A percentile compares a stretch with the other conserved stretches of the same genome.
Evolutionary conservation across 2,888 invertebrate species (phyloP).

Genomic region (Dinocampus coccinellae): DNA sequence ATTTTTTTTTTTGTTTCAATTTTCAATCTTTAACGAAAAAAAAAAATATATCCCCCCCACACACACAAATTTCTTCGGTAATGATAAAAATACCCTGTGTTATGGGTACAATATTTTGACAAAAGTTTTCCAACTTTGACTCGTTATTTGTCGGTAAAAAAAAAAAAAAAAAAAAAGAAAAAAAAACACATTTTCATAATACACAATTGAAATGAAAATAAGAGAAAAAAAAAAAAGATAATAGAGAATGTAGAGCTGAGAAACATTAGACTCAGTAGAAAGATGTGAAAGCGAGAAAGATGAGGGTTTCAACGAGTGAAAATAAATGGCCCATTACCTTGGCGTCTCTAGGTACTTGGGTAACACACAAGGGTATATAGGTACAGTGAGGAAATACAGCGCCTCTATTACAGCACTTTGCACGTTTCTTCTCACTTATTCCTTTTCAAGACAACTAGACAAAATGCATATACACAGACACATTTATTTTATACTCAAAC

Average conservation of each 20-base stretch:
- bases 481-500: not conserved
- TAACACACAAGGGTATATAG: constrained; percentile 26
- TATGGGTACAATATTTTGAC: not conserved
- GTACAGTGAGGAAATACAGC: not conserved
- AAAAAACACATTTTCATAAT: constrained; percentile 14
- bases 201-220: not conserved
- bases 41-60: constrained; percentile 7
- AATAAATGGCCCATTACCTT: constrained; percentile 58
- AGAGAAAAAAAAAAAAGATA: constrained; percentile 39
- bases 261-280: constrained; percentile 57
- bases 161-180: constrained; percentile 41
- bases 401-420: constrained; percentile 22
- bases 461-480: not conserved
- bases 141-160: constrained; percentile 12
- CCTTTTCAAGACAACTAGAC: constrained; percentile 6
- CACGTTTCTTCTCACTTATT: constrained; percentile 23
- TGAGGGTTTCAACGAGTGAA: constrained; percentile 53
- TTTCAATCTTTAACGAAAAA: constrained; percentile 20
- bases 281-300: constrained; percentile 17
- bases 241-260: no score
- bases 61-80: not conserved
- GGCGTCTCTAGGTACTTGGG: constrained; percentile 35
- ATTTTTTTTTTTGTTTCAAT: constrained; percentile 13
- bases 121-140: not conserved
- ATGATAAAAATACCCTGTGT: not conserved